phyloP scores from a whole-genome alignment of 2,113 vertebrate genomes.

The Speoplatyrhinus poulsoni region DNA sequence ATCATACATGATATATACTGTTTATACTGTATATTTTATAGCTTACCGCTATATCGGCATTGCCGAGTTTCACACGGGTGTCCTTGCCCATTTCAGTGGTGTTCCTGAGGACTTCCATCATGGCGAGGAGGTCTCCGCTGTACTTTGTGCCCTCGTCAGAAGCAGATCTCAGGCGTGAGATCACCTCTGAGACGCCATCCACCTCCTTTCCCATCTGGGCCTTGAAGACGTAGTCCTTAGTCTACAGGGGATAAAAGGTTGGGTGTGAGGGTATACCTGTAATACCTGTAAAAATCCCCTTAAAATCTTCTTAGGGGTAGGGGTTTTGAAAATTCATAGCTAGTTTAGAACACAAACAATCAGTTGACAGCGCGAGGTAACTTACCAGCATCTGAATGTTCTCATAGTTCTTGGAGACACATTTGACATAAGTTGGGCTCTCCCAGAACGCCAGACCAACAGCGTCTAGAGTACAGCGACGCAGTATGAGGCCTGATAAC shows the following conservation, averaged over 20 bases:
- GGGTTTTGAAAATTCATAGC: no score
- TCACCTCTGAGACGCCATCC: constrained; percentile 87
- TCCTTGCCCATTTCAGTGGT: constrained; percentile 89
- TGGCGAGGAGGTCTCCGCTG: constrained; percentile 92
- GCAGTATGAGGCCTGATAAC: constrained; percentile 85
- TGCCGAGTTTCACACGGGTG: constrained; percentile 84
- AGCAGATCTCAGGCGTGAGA: constrained; percentile 89
- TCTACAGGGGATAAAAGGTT: constrained; percentile 66
- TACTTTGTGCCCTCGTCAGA: constrained; percentile 91
- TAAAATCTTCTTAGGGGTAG: no score
- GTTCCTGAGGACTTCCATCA: constrained; percentile 90
- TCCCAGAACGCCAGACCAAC: constrained; percentile 95
- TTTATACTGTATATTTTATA: background rate
- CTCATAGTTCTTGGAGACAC: constrained; percentile 92
- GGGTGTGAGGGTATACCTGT: constrained; percentile 9
- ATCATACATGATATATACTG: background rate
- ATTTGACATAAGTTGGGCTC: constrained; percentile 91
- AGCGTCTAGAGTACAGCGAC: constrained; percentile 89
- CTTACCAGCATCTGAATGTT: constrained; percentile 93
- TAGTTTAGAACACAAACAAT: background rate
- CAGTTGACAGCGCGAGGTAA: background rate
- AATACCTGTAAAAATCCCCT: background rate
- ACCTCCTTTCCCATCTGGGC: constrained; percentile 83
- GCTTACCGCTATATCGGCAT: constrained; percentile 88
- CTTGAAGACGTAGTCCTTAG: constrained; percentile 86